Percentiles rank a stretch among this genome's conserved stretches.
Conservation (phyloP, 2,113 vertebrate genomes). For the Ia io region DNA sequence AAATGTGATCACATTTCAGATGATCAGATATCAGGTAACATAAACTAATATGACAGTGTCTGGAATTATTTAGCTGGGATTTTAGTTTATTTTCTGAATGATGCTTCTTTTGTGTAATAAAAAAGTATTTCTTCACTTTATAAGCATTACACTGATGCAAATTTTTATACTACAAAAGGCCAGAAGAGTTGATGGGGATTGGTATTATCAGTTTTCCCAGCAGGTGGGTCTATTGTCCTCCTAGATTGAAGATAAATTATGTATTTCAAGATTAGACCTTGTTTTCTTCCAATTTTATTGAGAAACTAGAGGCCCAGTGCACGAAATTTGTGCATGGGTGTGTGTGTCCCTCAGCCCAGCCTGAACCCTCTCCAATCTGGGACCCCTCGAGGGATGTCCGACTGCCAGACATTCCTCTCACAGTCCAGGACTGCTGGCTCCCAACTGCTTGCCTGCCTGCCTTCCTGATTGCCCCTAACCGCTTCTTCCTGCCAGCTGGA, state of each 20-base stretch:
- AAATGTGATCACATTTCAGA: not conserved
- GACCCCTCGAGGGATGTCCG: too few relatives aligned
- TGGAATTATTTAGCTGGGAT: not conserved
- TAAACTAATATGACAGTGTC: not conserved
- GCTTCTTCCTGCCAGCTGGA: too few relatives aligned
- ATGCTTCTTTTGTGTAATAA: not conserved
- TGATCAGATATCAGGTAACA: not conserved
- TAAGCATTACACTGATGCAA: not conserved
- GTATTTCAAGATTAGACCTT: not conserved
- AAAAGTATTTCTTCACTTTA: not conserved
- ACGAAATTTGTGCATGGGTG: too few relatives aligned
- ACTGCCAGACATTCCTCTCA: too few relatives aligned
- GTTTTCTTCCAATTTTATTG: not conserved
- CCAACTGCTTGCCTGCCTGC: too few relatives aligned
- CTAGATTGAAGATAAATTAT: not conserved
- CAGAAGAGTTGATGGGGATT: not conserved
- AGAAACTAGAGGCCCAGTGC: not conserved
- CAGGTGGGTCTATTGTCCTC: not conserved
- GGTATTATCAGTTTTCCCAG: not conserved
- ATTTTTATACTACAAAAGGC: not conserved
- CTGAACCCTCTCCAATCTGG: too few relatives aligned
- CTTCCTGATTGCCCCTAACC: too few relatives aligned
- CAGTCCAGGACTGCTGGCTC: too few relatives aligned
- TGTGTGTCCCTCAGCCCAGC: too few relatives aligned
- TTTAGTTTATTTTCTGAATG: not conserved